Conservation (phyloP, 2,113 vertebrate genomes). For the Carassius gibelio region DNA sequence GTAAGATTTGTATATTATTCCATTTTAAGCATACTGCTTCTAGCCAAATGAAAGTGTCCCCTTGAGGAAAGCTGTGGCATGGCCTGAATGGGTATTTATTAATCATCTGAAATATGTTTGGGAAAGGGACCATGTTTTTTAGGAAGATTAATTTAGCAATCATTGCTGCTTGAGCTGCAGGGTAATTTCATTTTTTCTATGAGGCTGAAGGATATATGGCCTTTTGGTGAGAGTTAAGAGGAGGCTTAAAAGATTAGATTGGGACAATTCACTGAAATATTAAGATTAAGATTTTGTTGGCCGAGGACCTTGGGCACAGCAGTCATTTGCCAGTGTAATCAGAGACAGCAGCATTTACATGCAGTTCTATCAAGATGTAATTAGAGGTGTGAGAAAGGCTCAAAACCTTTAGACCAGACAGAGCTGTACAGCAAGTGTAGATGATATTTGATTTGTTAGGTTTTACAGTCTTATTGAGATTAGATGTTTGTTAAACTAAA, state of each 20-base stretch:
- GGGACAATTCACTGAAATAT: constrained; percentile 49
- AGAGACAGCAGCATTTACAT: not conserved
- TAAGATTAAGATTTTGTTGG: constrained; percentile 42
- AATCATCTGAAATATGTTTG: constrained; percentile 52
- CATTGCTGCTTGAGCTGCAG: constrained; percentile 70
- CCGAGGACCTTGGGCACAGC: not conserved
- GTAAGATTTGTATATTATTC: not conserved
- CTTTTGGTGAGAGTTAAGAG: constrained; percentile 55
- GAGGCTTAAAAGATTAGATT: constrained; percentile 54
- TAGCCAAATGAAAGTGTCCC: not conserved
- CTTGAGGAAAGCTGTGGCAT: not conserved
- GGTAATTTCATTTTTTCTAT: constrained; percentile 67
- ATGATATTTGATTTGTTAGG: too few relatives aligned
- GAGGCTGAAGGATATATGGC: constrained; percentile 65
- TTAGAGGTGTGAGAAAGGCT: constrained; percentile 20
- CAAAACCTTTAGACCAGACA: not conserved
- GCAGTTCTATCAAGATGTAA: constrained; percentile 1
- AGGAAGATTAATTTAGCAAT: constrained; percentile 78
- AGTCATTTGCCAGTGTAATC: constrained; percentile 30
- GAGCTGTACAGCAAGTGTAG: not conserved
- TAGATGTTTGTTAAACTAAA: too few relatives aligned
- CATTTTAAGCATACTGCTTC: not conserved
- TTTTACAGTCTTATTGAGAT: too few relatives aligned
- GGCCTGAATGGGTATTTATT: constrained; percentile 10
- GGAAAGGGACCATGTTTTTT: constrained; percentile 71